Conservation (phyloP, 2,888 invertebrate genomes). For the Phytoseiulus persimilis region DNA sequence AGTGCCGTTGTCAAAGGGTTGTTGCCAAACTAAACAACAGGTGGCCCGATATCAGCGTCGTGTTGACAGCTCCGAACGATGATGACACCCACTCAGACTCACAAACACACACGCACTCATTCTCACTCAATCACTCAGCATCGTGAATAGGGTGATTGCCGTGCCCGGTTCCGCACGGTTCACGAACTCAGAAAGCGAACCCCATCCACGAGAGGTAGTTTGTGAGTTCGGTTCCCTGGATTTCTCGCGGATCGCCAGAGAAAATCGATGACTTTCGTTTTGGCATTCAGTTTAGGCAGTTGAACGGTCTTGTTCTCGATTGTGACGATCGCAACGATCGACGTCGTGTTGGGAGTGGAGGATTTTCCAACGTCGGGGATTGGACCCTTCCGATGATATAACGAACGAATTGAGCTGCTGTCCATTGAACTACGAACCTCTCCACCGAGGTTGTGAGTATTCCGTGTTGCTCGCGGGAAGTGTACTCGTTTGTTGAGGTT, state of each 20-base stretch:
- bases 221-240: not conserved
- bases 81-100: not conserved
- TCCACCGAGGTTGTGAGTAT: not conserved
- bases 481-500: not conserved
- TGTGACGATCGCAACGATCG: not conserved
- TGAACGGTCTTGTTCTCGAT: not conserved
- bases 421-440: too few species aligned
- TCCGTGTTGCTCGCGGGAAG: not conserved
- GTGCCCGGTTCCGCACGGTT: not conserved
- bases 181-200: too few species aligned
- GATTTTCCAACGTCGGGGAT: not conserved
- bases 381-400: too few species aligned
- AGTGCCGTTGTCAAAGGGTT: not conserved
- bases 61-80: not conserved
- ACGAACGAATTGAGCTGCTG: too few species aligned
- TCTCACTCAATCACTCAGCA: not conserved
- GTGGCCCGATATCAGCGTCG: not conserved
- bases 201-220: not conserved
- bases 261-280: not conserved
- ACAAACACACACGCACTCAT: not conserved
- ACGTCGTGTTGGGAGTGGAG: not conserved
- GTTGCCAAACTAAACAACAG: constrained; percentile 5
- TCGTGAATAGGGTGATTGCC: not conserved
- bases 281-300: not conserved
- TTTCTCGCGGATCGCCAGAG: not conserved